Conservation (phyloP, 30 jellyfish, hydroid and myxozoan genomes). For the Phacellophora camtschatica region DNA sequence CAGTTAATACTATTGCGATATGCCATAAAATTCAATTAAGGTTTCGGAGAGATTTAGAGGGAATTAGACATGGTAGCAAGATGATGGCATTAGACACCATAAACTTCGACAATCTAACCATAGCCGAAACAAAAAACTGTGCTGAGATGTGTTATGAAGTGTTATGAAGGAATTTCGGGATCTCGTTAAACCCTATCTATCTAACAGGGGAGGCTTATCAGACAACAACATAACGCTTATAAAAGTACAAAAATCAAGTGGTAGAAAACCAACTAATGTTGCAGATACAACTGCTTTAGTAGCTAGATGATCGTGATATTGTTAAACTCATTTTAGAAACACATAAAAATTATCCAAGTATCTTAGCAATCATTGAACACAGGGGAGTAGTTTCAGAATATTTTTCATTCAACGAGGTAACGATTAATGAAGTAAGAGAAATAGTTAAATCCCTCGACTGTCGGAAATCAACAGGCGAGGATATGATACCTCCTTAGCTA, state of each 20-base stretch:
- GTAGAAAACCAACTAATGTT: slow-evolving; percentile 10
- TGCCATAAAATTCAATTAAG: slow-evolving; percentile 12
- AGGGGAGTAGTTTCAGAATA: not conserved
- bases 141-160: too few relatives aligned
- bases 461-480: not conserved
- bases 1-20: slow-evolving; percentile 2
- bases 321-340: not conserved
- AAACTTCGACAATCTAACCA: too few relatives aligned
- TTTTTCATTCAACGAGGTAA: not conserved
- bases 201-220: not conserved
- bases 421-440: not conserved
- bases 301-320: not conserved
- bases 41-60: not conserved
- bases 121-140: too few relatives aligned
- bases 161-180: slow-evolving; percentile 29
- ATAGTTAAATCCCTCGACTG: not conserved
- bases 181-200: slow-evolving; percentile 8
- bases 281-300: not conserved
- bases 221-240: not conserved
- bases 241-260: slow-evolving; percentile 24
- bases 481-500: not conserved
- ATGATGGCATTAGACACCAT: too few relatives aligned
- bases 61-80: too few relatives aligned
- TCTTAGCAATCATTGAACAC: not conserved
- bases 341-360: not conserved